phyloP scores from a whole-genome alignment of 2,113 vertebrate genomes.

The Scophthalmus maximus region DNA sequence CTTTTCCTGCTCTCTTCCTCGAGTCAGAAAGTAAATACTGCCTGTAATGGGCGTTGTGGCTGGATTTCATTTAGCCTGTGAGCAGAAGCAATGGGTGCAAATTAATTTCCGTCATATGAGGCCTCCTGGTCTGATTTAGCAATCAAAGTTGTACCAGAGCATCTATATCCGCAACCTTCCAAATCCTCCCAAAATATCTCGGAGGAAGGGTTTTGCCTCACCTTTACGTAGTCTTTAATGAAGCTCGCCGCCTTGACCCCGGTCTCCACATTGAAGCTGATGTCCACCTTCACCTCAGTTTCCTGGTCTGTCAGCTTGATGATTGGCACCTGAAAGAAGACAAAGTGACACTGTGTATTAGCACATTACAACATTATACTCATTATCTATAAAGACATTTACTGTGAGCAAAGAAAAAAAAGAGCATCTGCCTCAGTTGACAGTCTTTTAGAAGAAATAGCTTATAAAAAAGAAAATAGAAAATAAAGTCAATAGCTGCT shows the following conservation, averaged over 20 bases:
- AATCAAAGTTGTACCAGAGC: not conserved
- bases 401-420: too few species aligned
- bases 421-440: not conserved
- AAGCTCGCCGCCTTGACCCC: conserved; percentile 96
- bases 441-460: not conserved
- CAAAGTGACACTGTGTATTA: not conserved
- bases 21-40: not conserved
- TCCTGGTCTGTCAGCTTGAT: conserved; percentile 98
- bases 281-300: conserved; percentile 98
- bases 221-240: conserved; percentile 97
- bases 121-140: not conserved
- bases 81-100: too few species aligned
- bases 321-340: conserved; percentile 90
- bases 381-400: too few species aligned
- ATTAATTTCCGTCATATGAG: not conserved
- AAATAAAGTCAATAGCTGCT: too few species aligned
- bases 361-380: too few species aligned
- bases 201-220: conserved; percentile 44
- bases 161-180: too few species aligned
- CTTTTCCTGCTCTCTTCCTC: conserved; percentile 16
- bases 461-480: conserved; percentile 11
- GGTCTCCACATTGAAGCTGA: conserved; percentile 98
- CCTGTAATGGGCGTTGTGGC: not conserved
- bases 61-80: not conserved
- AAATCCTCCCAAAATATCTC: not conserved